Evolutionary conservation across 2,113 vertebrate genomes (phyloP).

Genomic region (Coreoperca whiteheadi): DNA sequence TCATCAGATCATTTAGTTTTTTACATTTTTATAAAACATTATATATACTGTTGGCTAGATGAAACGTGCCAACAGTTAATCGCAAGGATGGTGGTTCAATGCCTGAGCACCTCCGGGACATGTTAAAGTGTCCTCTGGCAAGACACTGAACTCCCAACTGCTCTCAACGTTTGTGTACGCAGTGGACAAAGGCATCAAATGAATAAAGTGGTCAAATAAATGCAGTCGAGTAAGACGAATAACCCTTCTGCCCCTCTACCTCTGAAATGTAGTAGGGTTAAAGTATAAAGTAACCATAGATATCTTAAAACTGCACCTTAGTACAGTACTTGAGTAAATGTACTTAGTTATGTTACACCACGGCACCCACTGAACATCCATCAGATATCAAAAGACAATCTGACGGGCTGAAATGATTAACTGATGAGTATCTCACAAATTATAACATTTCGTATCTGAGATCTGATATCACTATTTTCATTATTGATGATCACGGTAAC

Average conservation of each 20-base stretch:
- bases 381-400: conserved; percentile 27
- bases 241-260: background rate
- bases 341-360: background rate
- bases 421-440: conserved; percentile 49
- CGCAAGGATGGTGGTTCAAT: background rate
- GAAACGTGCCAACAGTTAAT: background rate
- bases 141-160: background rate
- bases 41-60: no score
- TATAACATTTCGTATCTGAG: conserved; percentile 27
- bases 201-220: background rate
- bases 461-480: conserved; percentile 46
- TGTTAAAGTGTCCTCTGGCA: background rate
- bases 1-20: background rate
- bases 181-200: background rate
- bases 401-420: conserved; percentile 42
- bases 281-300: background rate
- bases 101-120: background rate
- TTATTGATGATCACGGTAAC: conserved; percentile 36
- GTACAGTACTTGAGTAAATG: background rate
- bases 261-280: background rate
- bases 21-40: background rate
- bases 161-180: background rate
- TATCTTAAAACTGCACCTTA: background rate
- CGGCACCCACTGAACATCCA: conserved; percentile 4
- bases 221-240: background rate